These are phyloP conservation scores for Dunckerocampus dactyliophorus DNA, from an alignment of 2,113 vertebrate genomes.

Conservation along the genomic window DNA sequence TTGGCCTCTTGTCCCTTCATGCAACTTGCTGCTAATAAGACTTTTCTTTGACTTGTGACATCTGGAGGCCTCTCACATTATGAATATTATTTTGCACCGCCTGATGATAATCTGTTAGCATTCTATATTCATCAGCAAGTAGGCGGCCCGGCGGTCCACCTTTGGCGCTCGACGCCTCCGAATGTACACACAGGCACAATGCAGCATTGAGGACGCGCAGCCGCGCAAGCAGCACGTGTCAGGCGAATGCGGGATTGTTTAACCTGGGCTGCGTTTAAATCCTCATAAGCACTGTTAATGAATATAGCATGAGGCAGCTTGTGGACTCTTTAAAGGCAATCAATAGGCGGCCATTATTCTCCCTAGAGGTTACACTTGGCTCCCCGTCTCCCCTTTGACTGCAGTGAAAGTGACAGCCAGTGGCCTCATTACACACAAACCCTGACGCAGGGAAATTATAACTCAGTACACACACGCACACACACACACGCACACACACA, in stretches of 20 bases:
- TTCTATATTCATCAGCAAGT: slow-evolving; percentile 50
- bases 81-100: slow-evolving; percentile 49
- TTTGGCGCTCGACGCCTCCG: slow-evolving; percentile 51
- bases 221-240: slow-evolving; percentile 37
- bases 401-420: slow-evolving; percentile 60
- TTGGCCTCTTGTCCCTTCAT: no score
- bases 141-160: slow-evolving; percentile 42
- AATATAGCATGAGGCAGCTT: slow-evolving; percentile 65
- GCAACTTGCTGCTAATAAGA: no score
- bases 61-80: slow-evolving; percentile 29
- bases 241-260: slow-evolving; percentile 61
- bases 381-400: slow-evolving; percentile 49
- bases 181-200: slow-evolving; percentile 41
- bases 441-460: neutral
- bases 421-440: slow-evolving; percentile 56
- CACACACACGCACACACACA: no score
- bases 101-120: slow-evolving; percentile 44
- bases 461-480: neutral
- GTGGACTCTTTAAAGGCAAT: slow-evolving; percentile 68
- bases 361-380: slow-evolving; percentile 63
- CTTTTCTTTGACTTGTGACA: no score
- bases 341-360: slow-evolving; percentile 61
- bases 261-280: slow-evolving; percentile 66
- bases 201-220: slow-evolving; percentile 42
- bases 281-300: slow-evolving; percentile 72